Base-by-base conservation (phyloP, 2,888 invertebrate genomes). In the Pristionchus japonicus region DNA sequence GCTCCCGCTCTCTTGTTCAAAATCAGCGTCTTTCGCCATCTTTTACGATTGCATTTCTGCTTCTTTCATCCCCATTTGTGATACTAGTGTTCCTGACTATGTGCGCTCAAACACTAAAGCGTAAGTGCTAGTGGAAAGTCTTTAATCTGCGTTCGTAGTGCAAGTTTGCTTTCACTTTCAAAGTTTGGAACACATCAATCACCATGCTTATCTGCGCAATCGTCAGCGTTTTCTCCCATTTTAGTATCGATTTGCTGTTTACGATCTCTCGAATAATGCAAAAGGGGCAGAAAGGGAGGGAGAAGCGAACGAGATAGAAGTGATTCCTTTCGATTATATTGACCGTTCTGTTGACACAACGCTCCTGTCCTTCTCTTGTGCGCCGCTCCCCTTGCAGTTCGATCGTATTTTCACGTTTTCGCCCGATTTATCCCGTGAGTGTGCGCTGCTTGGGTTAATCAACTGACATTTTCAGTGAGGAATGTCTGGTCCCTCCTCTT, bases 401-500 rank as follows among this genome's bases (percentile, higher is more conserved):
- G 77, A 77, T 7, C 15, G n/a, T 27, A 43, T 77, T 77, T n/a
- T 40, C 40, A 43, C 40, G 13, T 74, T n/a, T 74, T 74, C 37
- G 17, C 74, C n/a, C 57, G 17, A 74, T 74, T 74, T 23, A 27
- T 40, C 37, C 15, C 74, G 40, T 74, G 23, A 77, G 23, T 15
- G 37, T 23, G n/a, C 43, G 27, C 17, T 77, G 13, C 3, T 40
- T 15, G 70, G 11, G 77, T 77, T 67, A 15, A 31, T 6, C 13
- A 23, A 64, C 11, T 67, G 64, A 34, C 31, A 13, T 64, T n/a
- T 77, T 77, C 47, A 77, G 77, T 43, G 43, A 70, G 43, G 43
- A 77, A 77, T 77, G 77, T 77, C 77, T n/a, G 37, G 77, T 43
- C 77, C 77, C 17, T 77, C 77, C 11, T 77, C 77, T 43, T 74